Conservation (phyloP, 2,113 vertebrate genomes). For the Sterrhoptilus dennistouni region DNA sequence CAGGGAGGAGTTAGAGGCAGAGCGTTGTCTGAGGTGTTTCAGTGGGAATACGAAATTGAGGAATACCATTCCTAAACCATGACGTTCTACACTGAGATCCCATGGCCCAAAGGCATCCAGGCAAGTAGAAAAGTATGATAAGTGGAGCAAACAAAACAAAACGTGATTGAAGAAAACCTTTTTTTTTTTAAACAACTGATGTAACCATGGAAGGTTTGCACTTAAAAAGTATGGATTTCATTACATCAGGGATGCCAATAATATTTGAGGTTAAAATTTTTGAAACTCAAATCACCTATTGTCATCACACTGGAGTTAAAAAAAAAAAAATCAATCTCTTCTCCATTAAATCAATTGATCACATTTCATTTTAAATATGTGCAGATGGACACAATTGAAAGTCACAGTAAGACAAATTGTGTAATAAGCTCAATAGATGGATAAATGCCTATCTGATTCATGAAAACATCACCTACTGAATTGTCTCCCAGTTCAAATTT, state of each 20-base stretch:
- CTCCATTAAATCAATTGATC: neutral
- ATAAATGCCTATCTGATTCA: neutral
- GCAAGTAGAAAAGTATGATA: neutral
- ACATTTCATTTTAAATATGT: neutral
- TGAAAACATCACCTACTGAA: neutral
- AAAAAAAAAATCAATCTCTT: neutral
- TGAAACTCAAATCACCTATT: neutral
- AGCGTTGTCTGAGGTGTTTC: accelerated
- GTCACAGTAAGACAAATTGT: neutral
- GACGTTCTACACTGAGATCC: neutral
- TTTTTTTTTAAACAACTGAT: neutral
- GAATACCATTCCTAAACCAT: neutral
- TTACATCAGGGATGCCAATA: accelerated
- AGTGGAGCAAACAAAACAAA: neutral
- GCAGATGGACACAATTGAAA: neutral
- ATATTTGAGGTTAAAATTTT: neutral
- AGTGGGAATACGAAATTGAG: neutral
- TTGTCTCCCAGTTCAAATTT: neutral
- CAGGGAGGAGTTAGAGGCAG: neutral
- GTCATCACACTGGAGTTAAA: neutral
- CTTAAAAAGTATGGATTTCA: neutral
- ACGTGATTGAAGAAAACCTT: neutral
- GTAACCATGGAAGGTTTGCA: neutral
- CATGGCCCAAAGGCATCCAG: neutral
- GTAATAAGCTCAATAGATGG: neutral